Evolutionary conservation across 2,113 vertebrate genomes (phyloP).

Genomic region (Equus quagga): DNA sequence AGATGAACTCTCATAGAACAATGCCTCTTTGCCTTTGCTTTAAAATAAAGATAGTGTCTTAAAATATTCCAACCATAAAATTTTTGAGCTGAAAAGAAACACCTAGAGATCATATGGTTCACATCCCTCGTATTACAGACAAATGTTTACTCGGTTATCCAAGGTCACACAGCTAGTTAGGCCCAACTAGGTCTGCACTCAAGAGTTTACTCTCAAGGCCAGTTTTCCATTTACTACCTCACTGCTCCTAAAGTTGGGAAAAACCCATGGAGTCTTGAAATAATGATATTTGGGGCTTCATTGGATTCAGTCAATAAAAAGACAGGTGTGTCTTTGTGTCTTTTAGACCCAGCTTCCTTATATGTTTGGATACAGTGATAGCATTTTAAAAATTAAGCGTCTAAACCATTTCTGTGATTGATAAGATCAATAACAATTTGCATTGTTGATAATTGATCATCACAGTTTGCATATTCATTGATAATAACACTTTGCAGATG

Average conservation of each 20-base stretch:
- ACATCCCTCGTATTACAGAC: neutral
- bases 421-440: neutral
- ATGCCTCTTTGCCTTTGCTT: neutral
- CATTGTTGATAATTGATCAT: neutral
- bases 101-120: neutral
- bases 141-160: neutral
- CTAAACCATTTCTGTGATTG: slow-evolving; percentile 38
- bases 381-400: slow-evolving; percentile 46
- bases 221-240: slow-evolving; percentile 3
- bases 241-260: slow-evolving; percentile 26
- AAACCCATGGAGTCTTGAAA: neutral
- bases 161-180: neutral
- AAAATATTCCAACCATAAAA: slow-evolving; percentile 8
- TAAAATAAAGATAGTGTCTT: slow-evolving; percentile 13
- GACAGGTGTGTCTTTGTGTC: neutral
- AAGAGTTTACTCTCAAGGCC: neutral
- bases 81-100: slow-evolving; percentile 34
- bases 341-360: neutral
- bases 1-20: neutral
- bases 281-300: slow-evolving; percentile 22
- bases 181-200: neutral
- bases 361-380: neutral
- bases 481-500: slow-evolving; percentile 11
- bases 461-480: slow-evolving; percentile 9
- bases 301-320: neutral